Percentiles rank a stretch among this genome's conserved stretches.
phyloP scores from a whole-genome alignment of 1,140 invertebrate genomes.

The Diachasma alloeum region DNA sequence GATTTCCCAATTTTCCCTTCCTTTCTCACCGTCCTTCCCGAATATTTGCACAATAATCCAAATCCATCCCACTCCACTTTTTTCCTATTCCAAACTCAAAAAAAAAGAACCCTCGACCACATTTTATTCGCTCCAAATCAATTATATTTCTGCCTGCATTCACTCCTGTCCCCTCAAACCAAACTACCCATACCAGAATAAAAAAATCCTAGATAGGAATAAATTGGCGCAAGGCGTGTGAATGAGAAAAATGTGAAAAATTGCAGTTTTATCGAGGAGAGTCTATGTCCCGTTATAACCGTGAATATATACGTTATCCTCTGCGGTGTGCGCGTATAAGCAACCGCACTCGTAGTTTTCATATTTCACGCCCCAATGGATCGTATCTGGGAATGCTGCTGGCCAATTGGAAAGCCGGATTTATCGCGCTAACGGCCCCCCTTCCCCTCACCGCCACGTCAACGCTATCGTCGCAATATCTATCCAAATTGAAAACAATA shows the following conservation, averaged over 20 bases:
- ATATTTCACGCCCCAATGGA: constrained; percentile 52
- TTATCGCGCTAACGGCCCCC: constrained; percentile 45
- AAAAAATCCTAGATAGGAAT: neutral
- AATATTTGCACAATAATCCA: too few species aligned
- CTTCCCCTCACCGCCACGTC: constrained; percentile 31
- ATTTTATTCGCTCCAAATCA: constrained; percentile 27
- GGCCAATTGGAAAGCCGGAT: constrained; percentile 52
- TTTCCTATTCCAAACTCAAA: neutral
- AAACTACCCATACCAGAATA: constrained; percentile 6
- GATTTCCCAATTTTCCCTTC: too few species aligned
- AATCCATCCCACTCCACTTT: too few species aligned
- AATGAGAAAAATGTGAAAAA: constrained; percentile 10
- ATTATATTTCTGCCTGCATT: neutral
- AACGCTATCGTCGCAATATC: constrained; percentile 47
- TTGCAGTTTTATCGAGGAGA: constrained; percentile 3
- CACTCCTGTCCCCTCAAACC: constrained; percentile 8
- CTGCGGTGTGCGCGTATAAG: constrained; percentile 6
- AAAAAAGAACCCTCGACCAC: neutral
- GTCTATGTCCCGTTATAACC: neutral
- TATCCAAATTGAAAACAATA: constrained; percentile 45
- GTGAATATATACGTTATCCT: neutral
- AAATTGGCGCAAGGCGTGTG: constrained; percentile 1
- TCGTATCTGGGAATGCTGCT: constrained; percentile 45
- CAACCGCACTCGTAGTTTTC: constrained; percentile 44
- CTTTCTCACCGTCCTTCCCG: too few species aligned